Evolutionary conservation across 2,113 vertebrate genomes (phyloP).

Genomic region (Leiothrix lutea): DNA sequence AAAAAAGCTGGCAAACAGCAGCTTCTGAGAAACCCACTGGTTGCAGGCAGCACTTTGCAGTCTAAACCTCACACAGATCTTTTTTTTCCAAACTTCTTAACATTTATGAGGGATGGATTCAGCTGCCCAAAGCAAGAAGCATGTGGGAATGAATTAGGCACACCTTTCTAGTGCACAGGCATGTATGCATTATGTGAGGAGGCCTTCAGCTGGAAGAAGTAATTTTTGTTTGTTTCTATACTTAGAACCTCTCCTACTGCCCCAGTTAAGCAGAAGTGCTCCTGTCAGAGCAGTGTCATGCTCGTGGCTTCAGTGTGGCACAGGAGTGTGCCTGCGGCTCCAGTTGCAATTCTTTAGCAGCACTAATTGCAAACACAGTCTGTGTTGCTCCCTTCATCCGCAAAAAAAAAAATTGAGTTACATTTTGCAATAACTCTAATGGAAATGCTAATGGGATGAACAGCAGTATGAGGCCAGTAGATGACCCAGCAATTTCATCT

Average conservation of each 20-base stretch:
- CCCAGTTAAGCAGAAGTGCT: constrained; percentile 53
- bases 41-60: neutral
- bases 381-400: neutral
- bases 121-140: constrained; percentile 45
- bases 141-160: constrained; percentile 36
- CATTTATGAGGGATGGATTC: neutral
- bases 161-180: constrained; percentile 17
- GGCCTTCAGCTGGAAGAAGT: constrained; percentile 43
- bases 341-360: constrained; percentile 53
- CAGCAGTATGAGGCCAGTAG: constrained; percentile 12
- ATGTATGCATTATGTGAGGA: neutral
- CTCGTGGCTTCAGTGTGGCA: constrained; percentile 58
- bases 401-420: constrained; percentile 41
- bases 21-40: neutral
- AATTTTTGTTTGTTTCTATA: constrained; percentile 53
- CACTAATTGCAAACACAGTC: constrained; percentile 56
- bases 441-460: constrained; percentile 64
- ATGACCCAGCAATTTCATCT: constrained; percentile 49
- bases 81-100: neutral
- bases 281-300: constrained; percentile 56
- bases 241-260: constrained; percentile 45
- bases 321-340: neutral
- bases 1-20: neutral
- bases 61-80: neutral
- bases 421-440: constrained; percentile 56